Evolutionary conservation across 2,797 vertebrate species (phyloP).

Genomic region (Catharus ustulatus): DNA sequence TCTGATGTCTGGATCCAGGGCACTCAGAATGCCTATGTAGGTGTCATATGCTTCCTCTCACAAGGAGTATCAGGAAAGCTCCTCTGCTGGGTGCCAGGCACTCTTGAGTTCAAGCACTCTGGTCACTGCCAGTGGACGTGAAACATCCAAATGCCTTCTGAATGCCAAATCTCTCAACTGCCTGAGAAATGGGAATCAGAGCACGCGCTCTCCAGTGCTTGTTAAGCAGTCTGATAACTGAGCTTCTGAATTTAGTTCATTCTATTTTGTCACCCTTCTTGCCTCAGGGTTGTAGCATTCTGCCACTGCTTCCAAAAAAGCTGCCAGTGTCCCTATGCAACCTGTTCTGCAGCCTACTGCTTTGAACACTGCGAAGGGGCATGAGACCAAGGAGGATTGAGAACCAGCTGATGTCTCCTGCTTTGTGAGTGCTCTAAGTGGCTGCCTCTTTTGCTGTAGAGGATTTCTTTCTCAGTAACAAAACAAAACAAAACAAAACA

Average conservation of each 20-base stretch:
- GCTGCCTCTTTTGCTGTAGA: not conserved
- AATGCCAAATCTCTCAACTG: not conserved
- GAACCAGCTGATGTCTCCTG: not conserved
- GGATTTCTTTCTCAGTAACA: not conserved
- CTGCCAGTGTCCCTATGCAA: not conserved
- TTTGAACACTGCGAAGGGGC: not conserved
- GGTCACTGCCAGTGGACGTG: not conserved
- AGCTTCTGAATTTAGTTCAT: not conserved
- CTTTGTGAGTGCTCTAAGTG: not conserved
- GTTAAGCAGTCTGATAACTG: not conserved
- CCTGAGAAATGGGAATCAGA: not conserved
- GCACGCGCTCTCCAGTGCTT: accelerated
- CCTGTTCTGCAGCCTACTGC: not conserved
- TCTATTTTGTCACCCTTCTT: not conserved
- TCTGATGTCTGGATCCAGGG: not conserved
- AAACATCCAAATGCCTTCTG: not conserved
- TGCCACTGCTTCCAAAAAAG: not conserved
- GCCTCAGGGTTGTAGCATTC: not conserved
- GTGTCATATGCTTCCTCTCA: not conserved
- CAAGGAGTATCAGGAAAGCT: not conserved
- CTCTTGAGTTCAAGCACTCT: not conserved
- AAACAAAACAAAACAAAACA: not conserved
- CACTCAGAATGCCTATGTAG: not conserved
- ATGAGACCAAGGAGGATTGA: not conserved
- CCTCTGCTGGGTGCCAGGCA: not conserved